Evolutionary conservation across 2,888 invertebrate species (phyloP).

Genomic region (Plemyria rubiginata): DNA sequence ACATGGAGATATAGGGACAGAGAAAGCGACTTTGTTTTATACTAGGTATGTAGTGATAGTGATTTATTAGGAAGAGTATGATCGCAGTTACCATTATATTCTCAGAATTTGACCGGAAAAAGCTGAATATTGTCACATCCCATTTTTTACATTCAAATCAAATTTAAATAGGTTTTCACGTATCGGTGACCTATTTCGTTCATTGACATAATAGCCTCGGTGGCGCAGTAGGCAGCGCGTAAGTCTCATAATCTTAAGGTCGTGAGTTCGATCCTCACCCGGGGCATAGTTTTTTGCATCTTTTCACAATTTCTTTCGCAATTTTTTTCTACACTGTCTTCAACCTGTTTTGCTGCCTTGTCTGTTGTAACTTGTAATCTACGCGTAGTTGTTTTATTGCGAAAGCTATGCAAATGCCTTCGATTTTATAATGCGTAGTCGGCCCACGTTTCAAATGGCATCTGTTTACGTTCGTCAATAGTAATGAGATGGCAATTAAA

Average conservation of each 20-base stretch:
- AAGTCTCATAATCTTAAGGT: conserved; percentile 97
- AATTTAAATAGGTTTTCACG: not conserved
- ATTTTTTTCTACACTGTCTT: conserved; percentile 32
- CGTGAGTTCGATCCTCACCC: conserved; percentile 98
- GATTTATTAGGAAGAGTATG: no score
- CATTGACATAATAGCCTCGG: conserved; percentile 82
- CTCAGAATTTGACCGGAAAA: no score
- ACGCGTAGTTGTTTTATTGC: conserved; percentile 44
- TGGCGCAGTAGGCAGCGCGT: conserved; percentile 96
- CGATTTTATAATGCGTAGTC: conserved; percentile 63
- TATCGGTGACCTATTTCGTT: conserved; percentile 46
- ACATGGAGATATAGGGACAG: no score
- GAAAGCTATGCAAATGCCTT: conserved; percentile 64
- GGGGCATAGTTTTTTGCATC: conserved; percentile 84
- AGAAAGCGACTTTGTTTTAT: no score
- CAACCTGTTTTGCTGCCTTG: conserved; percentile 46
- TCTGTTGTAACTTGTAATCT: conserved; percentile 35
- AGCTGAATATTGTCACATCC: no score
- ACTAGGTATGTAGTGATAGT: no score
- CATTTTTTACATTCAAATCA: no score
- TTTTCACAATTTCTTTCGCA: conserved; percentile 35
- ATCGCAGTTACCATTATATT: no score
- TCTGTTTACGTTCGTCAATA: conserved; percentile 56
- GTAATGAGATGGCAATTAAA: conserved; percentile 56
- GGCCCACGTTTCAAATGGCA: conserved; percentile 59